Base-by-base conservation (phyloP, 2,113 vertebrate species). In the Jaculus jaculus region DNA sequence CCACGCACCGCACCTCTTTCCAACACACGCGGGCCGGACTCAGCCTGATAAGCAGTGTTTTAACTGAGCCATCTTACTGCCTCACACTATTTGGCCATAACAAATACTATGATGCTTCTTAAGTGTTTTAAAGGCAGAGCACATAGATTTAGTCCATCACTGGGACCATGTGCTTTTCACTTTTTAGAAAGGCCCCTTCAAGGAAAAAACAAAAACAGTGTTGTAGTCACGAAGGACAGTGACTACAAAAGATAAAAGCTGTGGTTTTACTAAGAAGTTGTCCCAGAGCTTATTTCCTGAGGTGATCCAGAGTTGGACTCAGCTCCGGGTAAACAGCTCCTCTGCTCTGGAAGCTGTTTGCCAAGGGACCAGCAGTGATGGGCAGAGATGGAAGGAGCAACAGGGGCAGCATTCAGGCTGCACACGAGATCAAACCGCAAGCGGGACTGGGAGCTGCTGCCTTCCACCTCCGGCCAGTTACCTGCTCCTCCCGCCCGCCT, bases 211-310 rank as follows among this genome's bases (percentile, higher is more conserved):
- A 47, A 77, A 84, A 94, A 81, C 32, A 60, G 37, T 68, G 34
- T 85, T 32, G 20, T 4, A 71, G 68, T 84, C 54, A 89, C 24
- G 65, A 42, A 80, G 91, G 88, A 95, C 16, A 83, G 89, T 81
- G 87, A 95, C 87, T 24, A 47, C 4, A 47, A 84, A 90, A 94
- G 83, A 72, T 90, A 87, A 86, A 92, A 80, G 18, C 34, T 90
- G 79, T 93, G 93, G 87, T 96, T 96, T 96, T 96, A 92, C 66
- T 47, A 78, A 87, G 89, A 96, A 94, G 30, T 79, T 77, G n/a
- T 51, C 84, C 65, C 77, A 81, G 72, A 90, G 60, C 58, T 92
- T 93, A 93, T 63, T 97, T 95, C 93, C 92, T 87, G 93, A 95
- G 74, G 20, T 32, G 65, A 24, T 74, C 37, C 10, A 34, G 11